phyloP scores from a whole-genome alignment of 2,797 vertebrate genomes.

The Sebastiscus tertius region DNA sequence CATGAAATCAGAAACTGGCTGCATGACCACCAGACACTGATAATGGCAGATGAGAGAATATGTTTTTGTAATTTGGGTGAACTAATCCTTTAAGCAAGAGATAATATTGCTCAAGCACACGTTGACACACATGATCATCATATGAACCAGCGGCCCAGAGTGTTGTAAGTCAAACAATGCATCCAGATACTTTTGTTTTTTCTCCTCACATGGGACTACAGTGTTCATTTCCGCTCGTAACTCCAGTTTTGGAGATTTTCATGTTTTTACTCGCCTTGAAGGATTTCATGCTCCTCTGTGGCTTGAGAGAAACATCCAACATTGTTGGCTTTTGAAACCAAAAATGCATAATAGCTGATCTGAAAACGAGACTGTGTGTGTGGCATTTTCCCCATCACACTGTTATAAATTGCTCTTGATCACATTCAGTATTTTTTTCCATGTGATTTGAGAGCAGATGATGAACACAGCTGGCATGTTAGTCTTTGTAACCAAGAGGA shows the following conservation, averaged over 20 bases:
- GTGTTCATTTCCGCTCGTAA: slow-evolving; percentile 15
- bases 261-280: slow-evolving; percentile 14
- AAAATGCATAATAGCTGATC: not conserved
- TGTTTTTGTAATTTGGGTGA: not conserved
- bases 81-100: not conserved
- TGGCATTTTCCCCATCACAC: not conserved
- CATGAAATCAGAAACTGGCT: not conserved
- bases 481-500: not conserved
- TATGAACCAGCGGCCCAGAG: not conserved
- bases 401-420: not conserved
- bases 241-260: slow-evolving; percentile 20
- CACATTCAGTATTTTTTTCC: not conserved
- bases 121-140: not conserved
- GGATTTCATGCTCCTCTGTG: slow-evolving; percentile 25
- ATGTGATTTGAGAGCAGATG: not conserved
- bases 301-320: slow-evolving; percentile 11
- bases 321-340: not conserved
- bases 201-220: not conserved
- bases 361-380: not conserved
- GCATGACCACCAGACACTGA: not conserved
- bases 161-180: not conserved
- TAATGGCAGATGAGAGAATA: not conserved
- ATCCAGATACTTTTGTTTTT: not conserved
- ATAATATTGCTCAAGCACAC: not conserved
- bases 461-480: not conserved